Percentiles rank a stretch among this genome's conserved stretches.
phyloP scores from a whole-genome alignment of 2,797 vertebrate species.

The Trichosurus vulpecula region DNA sequence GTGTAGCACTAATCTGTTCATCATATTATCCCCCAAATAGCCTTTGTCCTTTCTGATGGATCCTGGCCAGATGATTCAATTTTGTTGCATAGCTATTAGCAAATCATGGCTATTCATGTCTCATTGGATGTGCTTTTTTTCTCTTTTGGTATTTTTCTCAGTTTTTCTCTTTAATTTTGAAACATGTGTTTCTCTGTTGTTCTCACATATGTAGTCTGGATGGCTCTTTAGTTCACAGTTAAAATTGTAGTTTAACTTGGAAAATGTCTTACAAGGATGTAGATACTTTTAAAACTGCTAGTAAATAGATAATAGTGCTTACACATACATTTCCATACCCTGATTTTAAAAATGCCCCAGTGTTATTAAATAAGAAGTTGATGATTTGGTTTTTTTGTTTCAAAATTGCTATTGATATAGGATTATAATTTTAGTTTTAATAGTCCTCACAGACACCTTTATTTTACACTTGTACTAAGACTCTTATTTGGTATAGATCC shows the following conservation, averaged over 20 bases:
- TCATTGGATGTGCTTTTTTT: slow-evolving; percentile 16
- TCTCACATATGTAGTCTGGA: not conserved
- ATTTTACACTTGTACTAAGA: not conserved
- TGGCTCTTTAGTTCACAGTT: not conserved
- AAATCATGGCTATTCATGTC: slow-evolving; percentile 45
- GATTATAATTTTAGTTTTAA: not conserved
- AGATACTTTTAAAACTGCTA: not conserved
- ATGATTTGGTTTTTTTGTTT: not conserved
- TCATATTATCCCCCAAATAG: slow-evolving; percentile 76
- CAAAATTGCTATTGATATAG: not conserved
- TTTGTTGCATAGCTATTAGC: slow-evolving; percentile 52
- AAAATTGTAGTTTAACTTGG: not conserved
- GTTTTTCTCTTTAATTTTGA: not conserved
- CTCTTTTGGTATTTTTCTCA: not conserved
- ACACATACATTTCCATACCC: not conserved
- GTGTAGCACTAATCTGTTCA: slow-evolving; percentile 74
- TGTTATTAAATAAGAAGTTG: not conserved
- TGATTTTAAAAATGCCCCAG: not conserved
- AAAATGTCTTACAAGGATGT: not conserved
- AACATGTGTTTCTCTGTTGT: no score
- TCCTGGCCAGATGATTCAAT: slow-evolving; percentile 67
- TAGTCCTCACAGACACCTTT: not conserved
- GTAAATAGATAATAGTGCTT: fast-evolving
- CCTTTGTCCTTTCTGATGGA: slow-evolving; percentile 55
- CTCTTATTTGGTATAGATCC: not conserved